These are phyloP conservation scores for Micromesistius poutassou DNA, from an alignment of 2,797 vertebrate species.

Conservation along the genomic window DNA sequence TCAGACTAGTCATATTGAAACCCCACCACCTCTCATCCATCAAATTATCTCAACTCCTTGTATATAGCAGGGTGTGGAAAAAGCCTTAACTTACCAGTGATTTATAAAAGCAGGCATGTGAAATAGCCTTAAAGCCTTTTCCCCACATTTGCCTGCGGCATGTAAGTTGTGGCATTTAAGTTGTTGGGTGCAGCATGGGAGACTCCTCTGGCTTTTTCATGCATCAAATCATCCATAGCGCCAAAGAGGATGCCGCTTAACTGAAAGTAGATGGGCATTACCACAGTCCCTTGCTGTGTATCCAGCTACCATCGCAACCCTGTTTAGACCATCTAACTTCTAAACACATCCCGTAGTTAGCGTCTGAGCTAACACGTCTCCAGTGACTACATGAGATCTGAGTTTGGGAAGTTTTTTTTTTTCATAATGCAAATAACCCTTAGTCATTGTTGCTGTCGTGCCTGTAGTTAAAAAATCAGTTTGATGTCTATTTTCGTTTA, in stretches of 20 bases:
- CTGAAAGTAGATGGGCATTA: not conserved
- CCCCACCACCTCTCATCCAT: constrained; percentile 14
- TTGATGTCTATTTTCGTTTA: not conserved
- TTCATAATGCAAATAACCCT: not conserved
- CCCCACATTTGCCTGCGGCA: constrained; percentile 44
- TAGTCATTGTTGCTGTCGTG: not conserved
- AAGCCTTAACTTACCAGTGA: constrained; percentile 33
- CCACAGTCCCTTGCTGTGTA: not conserved
- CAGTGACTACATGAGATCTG: not conserved
- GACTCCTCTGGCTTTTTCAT: not conserved
- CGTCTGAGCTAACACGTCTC: not conserved
- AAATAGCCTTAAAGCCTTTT: constrained; percentile 50
- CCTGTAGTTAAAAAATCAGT: not conserved
- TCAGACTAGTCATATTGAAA: constrained; percentile 34
- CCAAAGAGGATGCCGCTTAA: constrained; percentile 10
- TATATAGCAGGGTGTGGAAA: constrained; percentile 36
- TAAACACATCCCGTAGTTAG: not conserved
- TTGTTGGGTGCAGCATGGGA: constrained; percentile 30
- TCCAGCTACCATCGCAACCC: constrained; percentile 21
- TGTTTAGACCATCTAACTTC: constrained; percentile 39
- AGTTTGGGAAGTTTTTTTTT: no score
- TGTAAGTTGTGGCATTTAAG: constrained; percentile 33
- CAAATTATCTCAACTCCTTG: constrained; percentile 21
- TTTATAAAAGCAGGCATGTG: constrained; percentile 46
- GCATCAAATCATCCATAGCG: not conserved